Evolutionary conservation across 1,140 invertebrate genomes (phyloP).

Genomic region (Coboldia fuscipes): DNA sequence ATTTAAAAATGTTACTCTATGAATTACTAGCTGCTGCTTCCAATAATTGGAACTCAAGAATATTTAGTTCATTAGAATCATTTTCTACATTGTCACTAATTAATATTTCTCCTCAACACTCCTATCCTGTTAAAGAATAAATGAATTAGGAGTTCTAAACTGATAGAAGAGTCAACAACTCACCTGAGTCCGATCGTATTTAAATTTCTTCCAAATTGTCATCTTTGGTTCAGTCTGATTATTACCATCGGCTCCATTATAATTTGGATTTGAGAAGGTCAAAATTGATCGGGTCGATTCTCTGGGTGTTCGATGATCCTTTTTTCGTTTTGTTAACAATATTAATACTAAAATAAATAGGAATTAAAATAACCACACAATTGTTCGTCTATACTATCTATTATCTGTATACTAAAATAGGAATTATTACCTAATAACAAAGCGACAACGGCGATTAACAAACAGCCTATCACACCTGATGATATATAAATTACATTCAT

Average conservation of each 20-base stretch:
- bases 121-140: not conserved
- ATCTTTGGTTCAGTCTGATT: conserved; percentile 31
- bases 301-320: conserved; percentile 32
- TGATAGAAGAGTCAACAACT: conserved; percentile 5
- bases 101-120: too few species aligned
- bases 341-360: conserved; percentile 11
- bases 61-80: not conserved
- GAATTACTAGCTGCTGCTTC: not conserved
- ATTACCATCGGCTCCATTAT: conserved; percentile 22
- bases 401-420: too few species aligned
- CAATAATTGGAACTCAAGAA: not conserved
- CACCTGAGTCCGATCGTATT: conserved; percentile 47
- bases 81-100: too few species aligned
- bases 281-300: conserved; percentile 36
- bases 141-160: not conserved
- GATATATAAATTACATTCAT: too few species aligned
- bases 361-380: conserved; percentile 19
- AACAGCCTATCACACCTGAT: too few species aligned
- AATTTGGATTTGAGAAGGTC: conserved; percentile 61
- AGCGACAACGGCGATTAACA: too few species aligned
- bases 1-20: not conserved
- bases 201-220: conserved; percentile 44
- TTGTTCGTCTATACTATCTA: conserved; percentile 18
- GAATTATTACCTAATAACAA: too few species aligned
- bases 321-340: conserved; percentile 22